phyloP scores from a whole-genome alignment of 2,888 invertebrate genomes.

The Meganola albula region DNA sequence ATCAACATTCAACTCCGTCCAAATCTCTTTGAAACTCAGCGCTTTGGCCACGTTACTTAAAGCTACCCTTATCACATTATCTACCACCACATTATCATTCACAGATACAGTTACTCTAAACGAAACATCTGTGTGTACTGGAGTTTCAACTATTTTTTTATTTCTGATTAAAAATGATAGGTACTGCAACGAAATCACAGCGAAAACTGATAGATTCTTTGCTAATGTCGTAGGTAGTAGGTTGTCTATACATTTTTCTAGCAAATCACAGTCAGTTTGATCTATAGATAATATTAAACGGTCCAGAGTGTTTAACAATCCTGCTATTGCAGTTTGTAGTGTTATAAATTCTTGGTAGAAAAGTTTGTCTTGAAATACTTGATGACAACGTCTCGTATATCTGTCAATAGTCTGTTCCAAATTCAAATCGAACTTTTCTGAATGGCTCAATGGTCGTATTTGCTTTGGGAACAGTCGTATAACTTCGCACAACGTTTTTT shows the following conservation, averaged over 20 bases:
- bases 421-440: slow-evolving; percentile 63
- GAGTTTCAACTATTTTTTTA: slow-evolving; percentile 64
- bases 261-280: slow-evolving; percentile 58
- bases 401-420: slow-evolving; percentile 66
- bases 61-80: slow-evolving; percentile 54
- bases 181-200: slow-evolving; percentile 67
- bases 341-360: slow-evolving; percentile 67
- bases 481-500: slow-evolving; percentile 58
- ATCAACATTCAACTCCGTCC: slow-evolving; percentile 62
- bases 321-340: slow-evolving; percentile 54
- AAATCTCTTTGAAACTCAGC: slow-evolving; percentile 56
- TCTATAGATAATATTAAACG: slow-evolving; percentile 50
- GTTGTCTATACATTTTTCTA: slow-evolving; percentile 62
- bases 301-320: slow-evolving; percentile 48
- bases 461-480: slow-evolving; percentile 67
- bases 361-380: slow-evolving; percentile 70
- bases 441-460: slow-evolving; percentile 66
- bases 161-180: slow-evolving; percentile 70
- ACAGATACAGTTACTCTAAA: slow-evolving; percentile 47
- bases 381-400: slow-evolving; percentile 67
- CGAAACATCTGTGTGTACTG: slow-evolving; percentile 63
- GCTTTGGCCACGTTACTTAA: slow-evolving; percentile 62
- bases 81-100: slow-evolving; percentile 56
- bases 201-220: slow-evolving; percentile 59
- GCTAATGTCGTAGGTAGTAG: slow-evolving; percentile 51